Percentiles rank a stretch among this genome's conserved stretches.
Evolutionary conservation across 2,797 vertebrate species (phyloP).

Genomic region (Lemur catta): DNA sequence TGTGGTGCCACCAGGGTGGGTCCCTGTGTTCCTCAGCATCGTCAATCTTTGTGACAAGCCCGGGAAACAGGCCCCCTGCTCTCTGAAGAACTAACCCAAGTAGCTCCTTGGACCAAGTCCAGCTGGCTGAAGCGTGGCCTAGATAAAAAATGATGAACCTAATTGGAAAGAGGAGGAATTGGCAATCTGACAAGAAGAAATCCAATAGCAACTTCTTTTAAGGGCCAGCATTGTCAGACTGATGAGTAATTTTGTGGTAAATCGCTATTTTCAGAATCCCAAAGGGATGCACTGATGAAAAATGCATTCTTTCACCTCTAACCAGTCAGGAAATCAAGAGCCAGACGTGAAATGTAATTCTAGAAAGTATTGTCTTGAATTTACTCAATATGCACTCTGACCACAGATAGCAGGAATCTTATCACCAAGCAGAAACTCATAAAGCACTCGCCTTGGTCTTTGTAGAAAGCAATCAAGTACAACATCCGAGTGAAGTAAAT

Average conservation of each 20-base stretch:
- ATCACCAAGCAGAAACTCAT: background rate
- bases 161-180: conserved; percentile 32
- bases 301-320: conserved; percentile 44
- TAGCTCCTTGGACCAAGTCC: conserved; percentile 37
- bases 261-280: conserved; percentile 48
- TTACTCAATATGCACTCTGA: background rate
- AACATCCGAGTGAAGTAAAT: background rate
- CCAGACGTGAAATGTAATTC: conserved; percentile 47
- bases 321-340: conserved; percentile 45
- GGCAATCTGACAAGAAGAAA: conserved; percentile 58
- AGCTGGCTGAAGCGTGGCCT: background rate
- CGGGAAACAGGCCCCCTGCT: background rate
- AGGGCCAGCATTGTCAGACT: conserved; percentile 11
- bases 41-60: background rate
- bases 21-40: background rate
- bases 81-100: conserved; percentile 17
- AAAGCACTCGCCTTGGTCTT: background rate
- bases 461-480: background rate
- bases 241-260: conserved; percentile 55
- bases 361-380: conserved; percentile 31
- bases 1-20: background rate
- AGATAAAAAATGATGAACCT: conserved; percentile 48
- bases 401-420: background rate
- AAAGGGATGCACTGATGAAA: conserved; percentile 36
- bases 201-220: conserved; percentile 27